These are phyloP conservation scores for Stratiomys singularior DNA, from an alignment of 2,888 invertebrate species.

Conservation along the genomic window DNA sequence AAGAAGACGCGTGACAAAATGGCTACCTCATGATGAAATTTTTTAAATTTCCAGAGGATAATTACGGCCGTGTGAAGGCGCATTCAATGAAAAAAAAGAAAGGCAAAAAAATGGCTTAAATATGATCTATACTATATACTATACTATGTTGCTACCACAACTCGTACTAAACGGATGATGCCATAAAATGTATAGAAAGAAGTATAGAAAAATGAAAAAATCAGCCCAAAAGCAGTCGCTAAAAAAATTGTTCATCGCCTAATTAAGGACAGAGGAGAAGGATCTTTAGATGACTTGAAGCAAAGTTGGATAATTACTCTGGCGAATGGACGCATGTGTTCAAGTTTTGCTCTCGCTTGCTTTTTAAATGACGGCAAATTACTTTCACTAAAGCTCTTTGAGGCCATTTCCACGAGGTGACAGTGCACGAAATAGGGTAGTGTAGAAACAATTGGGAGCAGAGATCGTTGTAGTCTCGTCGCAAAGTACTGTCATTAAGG, in stretches of 20 bases:
- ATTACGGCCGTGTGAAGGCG: conserved; percentile 1
- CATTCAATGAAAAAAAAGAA: no score
- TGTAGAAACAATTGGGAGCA: no score
- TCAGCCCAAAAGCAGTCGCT: no score
- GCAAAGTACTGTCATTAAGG: no score
- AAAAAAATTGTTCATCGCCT: conserved; percentile 18
- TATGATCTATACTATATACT: no score
- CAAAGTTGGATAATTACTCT: conserved; percentile 22
- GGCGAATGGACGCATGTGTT: conserved; percentile 8
- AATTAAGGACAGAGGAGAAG: conserved; percentile 10
- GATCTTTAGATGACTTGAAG: conserved; percentile 11
- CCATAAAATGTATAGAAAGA: no score
- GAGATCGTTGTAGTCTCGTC: no score
- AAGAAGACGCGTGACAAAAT: conserved; percentile 15
- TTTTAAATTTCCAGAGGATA: conserved; percentile 21
- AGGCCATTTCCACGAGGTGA: background rate
- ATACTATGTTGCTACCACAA: no score
- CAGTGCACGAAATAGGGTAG: no score
- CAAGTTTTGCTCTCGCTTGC: background rate
- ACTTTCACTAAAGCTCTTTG: background rate
- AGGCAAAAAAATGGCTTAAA: no score
- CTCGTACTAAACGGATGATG: no score
- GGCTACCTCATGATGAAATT: background rate
- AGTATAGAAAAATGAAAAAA: no score
- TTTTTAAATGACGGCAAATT: background rate